Conservation (phyloP, 2,888 invertebrate species). For the Aromia moschata region DNA sequence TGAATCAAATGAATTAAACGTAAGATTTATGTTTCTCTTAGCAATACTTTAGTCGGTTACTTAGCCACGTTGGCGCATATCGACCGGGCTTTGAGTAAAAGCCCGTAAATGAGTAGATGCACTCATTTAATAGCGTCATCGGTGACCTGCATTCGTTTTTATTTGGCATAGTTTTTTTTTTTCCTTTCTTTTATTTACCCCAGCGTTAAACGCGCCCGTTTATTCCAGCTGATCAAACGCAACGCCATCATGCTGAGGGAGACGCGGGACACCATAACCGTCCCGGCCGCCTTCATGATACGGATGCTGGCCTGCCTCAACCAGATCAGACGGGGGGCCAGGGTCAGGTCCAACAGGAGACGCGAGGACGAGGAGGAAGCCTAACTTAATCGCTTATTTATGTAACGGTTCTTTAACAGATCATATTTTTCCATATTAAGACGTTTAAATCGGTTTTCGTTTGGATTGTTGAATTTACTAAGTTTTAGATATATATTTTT, state of each 20-base stretch:
- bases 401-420: conserved; percentile 7
- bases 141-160: too few relatives aligned
- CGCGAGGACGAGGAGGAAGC: conserved; percentile 42
- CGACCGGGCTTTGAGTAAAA: too few relatives aligned
- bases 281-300: conserved; percentile 88
- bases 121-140: too few relatives aligned
- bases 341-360: conserved; percentile 36
- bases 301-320: conserved; percentile 76
- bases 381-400: conserved; percentile 25
- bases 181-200: too few relatives aligned
- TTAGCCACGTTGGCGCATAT: too few relatives aligned
- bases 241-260: conserved; percentile 87
- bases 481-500: conserved; percentile 10
- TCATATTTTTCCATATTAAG: conserved; percentile 21
- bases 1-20: conserved; percentile 21
- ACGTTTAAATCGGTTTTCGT: conserved; percentile 13
- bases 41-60: neutral
- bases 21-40: conserved; percentile 28
- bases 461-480: conserved; percentile 14
- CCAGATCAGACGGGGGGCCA: conserved; percentile 67
- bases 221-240: conserved; percentile 73
- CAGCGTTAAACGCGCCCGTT: too few relatives aligned
- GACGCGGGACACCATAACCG: conserved; percentile 86
- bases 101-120: too few relatives aligned
- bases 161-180: too few relatives aligned